Percentiles rank a stretch among this genome's conserved stretches.
Conservation (phyloP, 2,113 vertebrate genomes). For the Dascyllus trimaculatus region DNA sequence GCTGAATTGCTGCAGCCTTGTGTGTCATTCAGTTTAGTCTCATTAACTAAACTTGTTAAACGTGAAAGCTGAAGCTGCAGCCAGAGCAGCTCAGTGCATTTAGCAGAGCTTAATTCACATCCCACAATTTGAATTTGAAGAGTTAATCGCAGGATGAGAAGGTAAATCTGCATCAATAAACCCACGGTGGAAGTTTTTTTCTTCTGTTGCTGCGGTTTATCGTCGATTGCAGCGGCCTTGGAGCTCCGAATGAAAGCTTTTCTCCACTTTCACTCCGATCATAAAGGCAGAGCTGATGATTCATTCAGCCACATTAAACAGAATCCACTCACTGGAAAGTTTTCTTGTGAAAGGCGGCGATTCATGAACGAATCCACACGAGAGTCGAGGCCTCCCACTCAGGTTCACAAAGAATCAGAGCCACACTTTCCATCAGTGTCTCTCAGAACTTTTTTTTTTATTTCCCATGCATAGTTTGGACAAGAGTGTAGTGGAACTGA, state of each 20-base stretch:
- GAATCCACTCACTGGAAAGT: slow-evolving; percentile 4
- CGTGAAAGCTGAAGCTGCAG: no score
- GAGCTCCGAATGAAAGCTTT: slow-evolving; percentile 14
- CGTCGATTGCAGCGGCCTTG: slow-evolving; percentile 44
- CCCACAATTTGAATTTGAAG: background rate
- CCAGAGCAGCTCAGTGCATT: no score
- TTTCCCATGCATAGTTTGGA: slow-evolving; percentile 91
- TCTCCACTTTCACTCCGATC: slow-evolving; percentile 10
- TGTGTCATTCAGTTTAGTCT: no score
- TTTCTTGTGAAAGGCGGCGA: slow-evolving; percentile 35
- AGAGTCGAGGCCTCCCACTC: slow-evolving; percentile 36
- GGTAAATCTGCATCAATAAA: background rate
- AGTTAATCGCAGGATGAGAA: background rate
- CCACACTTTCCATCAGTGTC: slow-evolving; percentile 74
- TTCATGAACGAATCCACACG: background rate
- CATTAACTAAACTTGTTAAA: no score
- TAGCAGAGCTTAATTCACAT: background rate
- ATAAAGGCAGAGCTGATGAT: slow-evolving; percentile 51
- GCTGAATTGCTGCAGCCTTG: no score
- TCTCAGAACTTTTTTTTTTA: slow-evolving; percentile 86
- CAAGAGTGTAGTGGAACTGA: slow-evolving; percentile 86
- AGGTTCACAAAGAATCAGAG: slow-evolving; percentile 36
- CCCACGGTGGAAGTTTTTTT: background rate
- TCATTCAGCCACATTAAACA: slow-evolving; percentile 43
- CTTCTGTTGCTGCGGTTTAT: background rate